Base-by-base conservation (phyloP, 2,113 vertebrate genomes). In the Chloebia gouldiae region DNA sequence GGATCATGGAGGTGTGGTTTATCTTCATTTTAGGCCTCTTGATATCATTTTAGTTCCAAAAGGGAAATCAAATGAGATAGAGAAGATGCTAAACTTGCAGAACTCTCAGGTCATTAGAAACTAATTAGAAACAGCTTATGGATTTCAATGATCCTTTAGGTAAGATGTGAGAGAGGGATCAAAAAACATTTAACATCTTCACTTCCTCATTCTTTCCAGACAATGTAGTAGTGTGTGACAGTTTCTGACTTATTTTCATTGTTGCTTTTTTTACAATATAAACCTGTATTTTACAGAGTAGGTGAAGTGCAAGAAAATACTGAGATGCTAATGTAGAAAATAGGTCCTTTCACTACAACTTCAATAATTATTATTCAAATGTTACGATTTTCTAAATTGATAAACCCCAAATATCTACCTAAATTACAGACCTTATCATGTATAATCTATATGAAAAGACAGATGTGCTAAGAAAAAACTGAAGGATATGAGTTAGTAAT, bases 61-160 rank as follows among this genome's bases (percentile, higher is more conserved):
- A 96, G 97, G 95, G 82, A 95, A 96, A 97, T 97, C 97, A 98
- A 96, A 97, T 94, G 96, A 97, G 82, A 96, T 95, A 79, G 59
- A 96, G 93, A 97, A 97, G 96, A 89, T 95, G 95, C 97, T 95
- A 96, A 95, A 97, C 94, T 95, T 93, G 93, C 95, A 97, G 90
- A 96, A 90, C 95, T 97, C 97, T 85, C 81, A 90, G 93, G 95
- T 97, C 96, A 97, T 98, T 98, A 98, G 95, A 88, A 96, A 93
- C 94, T 98, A 98, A 98, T 98, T 98, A 97, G 95, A 97, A 97
- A 94, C 92, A 97, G 97, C 95, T 97, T 96, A 84, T 94, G 93
- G 96, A 97, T 95, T 66, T 47, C 94, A 96, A 50, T 77, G 95
- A 95, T 95, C 93, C 94, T 96, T 95, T 93, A 94, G 84, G 92